These are phyloP conservation scores for Corydoras maculifer DNA, from an alignment of 2,113 vertebrate genomes.

Conservation along the genomic window DNA sequence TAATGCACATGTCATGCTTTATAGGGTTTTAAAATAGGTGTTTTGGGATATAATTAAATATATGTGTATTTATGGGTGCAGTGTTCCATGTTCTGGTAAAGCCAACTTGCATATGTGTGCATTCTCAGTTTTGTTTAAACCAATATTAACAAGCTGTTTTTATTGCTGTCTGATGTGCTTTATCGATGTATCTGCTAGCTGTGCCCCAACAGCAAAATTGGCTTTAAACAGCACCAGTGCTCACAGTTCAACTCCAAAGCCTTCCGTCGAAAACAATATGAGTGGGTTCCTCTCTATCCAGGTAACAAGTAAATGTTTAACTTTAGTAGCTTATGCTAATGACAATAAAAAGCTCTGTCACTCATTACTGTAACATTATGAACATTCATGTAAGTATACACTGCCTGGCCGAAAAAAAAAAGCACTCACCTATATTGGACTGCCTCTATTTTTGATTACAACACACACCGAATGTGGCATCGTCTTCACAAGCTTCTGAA, in stretches of 20 bases:
- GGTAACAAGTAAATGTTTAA: slow-evolving; percentile 51
- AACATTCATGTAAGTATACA: too few species aligned
- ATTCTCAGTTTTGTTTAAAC: too few species aligned
- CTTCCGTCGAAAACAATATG: slow-evolving; percentile 73
- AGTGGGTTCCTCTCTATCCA: slow-evolving; percentile 82
- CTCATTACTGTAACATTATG: too few species aligned
- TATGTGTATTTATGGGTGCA: not conserved
- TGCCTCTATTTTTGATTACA: too few species aligned
- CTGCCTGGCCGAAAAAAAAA: too few species aligned
- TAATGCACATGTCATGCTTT: slow-evolving; percentile 43
- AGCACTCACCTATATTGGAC: too few species aligned
- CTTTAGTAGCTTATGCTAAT: too few species aligned
- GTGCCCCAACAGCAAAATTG: slow-evolving; percentile 72
- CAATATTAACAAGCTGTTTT: too few species aligned
- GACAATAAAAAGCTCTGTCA: too few species aligned
- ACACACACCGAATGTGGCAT: too few species aligned
- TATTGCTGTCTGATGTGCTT: not conserved
- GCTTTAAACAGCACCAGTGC: slow-evolving; percentile 84
- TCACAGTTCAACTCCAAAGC: slow-evolving; percentile 81
- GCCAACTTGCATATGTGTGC: not conserved
- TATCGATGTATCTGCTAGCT: slow-evolving; percentile 53
- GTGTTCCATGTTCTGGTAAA: not conserved
- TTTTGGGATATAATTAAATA: too few species aligned
- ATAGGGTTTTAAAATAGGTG: not conserved
- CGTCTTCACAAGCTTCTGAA: too few species aligned